These are phyloP conservation scores for Xanthorhoe spadicearia DNA, from an alignment of 2,888 invertebrate species.

Conservation along the genomic window DNA sequence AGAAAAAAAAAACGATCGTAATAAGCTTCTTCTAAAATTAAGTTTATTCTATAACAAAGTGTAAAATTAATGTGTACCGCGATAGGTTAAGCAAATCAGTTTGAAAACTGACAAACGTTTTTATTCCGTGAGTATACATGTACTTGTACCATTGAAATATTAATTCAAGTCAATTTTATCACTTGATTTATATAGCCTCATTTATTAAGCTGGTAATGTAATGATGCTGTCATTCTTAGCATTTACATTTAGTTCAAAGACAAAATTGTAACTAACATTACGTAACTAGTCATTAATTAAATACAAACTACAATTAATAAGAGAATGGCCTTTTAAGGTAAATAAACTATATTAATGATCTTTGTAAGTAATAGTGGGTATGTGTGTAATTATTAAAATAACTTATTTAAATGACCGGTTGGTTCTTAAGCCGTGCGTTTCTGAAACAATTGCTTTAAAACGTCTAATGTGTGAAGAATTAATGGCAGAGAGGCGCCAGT, in stretches of 20 bases:
- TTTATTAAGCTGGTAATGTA: constrained; percentile 7
- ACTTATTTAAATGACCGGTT: too few species aligned
- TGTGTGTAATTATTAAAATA: not conserved
- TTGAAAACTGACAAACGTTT: not conserved
- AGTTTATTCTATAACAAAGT: too few species aligned
- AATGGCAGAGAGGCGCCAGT: not conserved
- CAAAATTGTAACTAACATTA: constrained; percentile 9
- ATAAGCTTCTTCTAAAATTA: too few species aligned
- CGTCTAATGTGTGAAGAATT: too few species aligned
- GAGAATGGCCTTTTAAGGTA: not conserved
- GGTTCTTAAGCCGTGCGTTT: too few species aligned
- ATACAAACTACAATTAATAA: not conserved
- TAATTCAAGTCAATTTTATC: constrained; percentile 6
- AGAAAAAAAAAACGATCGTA: too few species aligned
- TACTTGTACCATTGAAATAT: constrained; percentile 1
- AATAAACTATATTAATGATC: not conserved
- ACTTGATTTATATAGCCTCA: constrained; percentile 2
- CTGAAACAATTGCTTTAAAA: too few species aligned
- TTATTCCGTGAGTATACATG: not conserved
- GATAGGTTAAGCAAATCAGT: too few species aligned
- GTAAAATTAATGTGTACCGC: too few species aligned
- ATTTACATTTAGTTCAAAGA: constrained; percentile 15
- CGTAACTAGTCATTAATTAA: not conserved
- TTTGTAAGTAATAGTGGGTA: not conserved
- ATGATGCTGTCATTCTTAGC: constrained; percentile 9